These are phyloP conservation scores for Hafferia zeledoni DNA, from an alignment of 2,797 vertebrate genomes.

Conservation along the genomic window DNA sequence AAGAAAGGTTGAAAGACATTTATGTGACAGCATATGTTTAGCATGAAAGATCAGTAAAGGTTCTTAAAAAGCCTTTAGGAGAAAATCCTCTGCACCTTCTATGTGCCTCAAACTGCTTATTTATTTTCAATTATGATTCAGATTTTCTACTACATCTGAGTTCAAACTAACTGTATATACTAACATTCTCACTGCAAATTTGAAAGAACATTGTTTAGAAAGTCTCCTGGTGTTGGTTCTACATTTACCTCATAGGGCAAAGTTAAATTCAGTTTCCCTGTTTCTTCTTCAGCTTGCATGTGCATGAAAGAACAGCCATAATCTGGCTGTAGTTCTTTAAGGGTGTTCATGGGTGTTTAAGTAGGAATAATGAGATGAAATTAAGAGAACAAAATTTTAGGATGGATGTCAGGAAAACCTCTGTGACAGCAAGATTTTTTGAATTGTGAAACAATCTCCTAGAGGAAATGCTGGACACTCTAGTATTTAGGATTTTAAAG, in stretches of 20 bases:
- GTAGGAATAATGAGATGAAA: not conserved
- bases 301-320: not conserved
- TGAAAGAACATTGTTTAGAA: not conserved
- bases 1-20: not conserved
- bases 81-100: not conserved
- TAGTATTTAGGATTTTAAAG: not conserved
- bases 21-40: not conserved
- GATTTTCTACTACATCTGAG: not conserved
- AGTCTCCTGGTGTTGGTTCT: not conserved
- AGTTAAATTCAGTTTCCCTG: not conserved
- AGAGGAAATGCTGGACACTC: not conserved
- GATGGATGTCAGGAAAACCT: slow-evolving; percentile 7
- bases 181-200: not conserved
- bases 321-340: not conserved
- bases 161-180: not conserved
- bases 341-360: not conserved
- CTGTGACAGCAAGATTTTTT: not conserved
- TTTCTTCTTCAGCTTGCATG: not conserved
- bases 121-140: not conserved
- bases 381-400: slow-evolving; percentile 18
- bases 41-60: not conserved
- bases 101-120: not conserved
- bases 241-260: not conserved
- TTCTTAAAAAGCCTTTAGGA: not conserved
- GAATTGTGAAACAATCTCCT: not conserved